Conservation (phyloP, 1,140 invertebrate genomes). For the Drosophila miranda region DNA sequence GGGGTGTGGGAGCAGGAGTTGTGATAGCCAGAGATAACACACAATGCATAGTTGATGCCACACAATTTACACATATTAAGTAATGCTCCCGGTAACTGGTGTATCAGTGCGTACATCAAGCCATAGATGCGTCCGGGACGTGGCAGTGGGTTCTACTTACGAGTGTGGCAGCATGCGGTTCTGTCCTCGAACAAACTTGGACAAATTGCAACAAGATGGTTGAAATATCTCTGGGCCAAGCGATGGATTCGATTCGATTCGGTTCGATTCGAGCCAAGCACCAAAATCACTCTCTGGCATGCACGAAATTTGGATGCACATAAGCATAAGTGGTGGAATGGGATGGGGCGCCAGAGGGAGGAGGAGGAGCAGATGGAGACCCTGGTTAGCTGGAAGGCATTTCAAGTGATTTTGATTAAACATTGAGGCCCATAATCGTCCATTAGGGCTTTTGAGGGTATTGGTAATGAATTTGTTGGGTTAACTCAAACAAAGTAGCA, state of each 20-base stretch:
- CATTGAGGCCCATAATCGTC: neutral
- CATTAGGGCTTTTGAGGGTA: neutral
- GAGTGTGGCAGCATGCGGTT: constrained; percentile 14
- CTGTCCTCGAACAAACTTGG: constrained; percentile 38
- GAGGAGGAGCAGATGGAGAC: no score
- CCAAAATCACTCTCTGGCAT: constrained; percentile 1
- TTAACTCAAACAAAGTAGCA: neutral
- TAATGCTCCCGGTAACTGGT: constrained; percentile 72
- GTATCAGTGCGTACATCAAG: constrained; percentile 53
- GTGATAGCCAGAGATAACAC: constrained; percentile 70
- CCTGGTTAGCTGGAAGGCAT: neutral
- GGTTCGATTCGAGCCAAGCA: constrained; percentile 8
- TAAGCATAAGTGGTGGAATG: no score
- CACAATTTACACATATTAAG: constrained; percentile 80
- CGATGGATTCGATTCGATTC: constrained; percentile 34
- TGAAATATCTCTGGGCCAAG: constrained; percentile 48
- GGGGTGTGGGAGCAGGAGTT: constrained; percentile 18
- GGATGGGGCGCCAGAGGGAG: no score
- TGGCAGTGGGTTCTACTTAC: constrained; percentile 2
- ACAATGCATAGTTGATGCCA: constrained; percentile 79
- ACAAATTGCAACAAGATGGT: constrained; percentile 68
- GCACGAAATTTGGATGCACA: neutral
- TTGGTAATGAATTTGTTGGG: constrained; percentile 1
- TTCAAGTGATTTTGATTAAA: constrained; percentile 33
- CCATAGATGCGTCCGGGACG: constrained; percentile 16